phyloP scores from a whole-genome alignment of 2,113 vertebrate genomes.

The Rhodinocichla rosea region DNA sequence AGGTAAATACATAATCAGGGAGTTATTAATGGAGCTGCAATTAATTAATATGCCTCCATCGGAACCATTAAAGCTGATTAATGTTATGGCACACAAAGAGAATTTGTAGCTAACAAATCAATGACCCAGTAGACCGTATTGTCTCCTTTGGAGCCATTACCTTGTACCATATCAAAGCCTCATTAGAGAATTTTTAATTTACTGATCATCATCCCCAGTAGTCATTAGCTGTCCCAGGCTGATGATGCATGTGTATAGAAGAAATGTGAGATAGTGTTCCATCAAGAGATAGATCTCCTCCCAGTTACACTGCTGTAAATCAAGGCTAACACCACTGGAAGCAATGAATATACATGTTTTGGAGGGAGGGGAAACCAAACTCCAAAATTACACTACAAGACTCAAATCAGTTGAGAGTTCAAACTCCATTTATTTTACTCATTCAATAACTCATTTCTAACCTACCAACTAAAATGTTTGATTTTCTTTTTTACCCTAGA shows the following conservation, averaged over 20 bases:
- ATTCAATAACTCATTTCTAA: not conserved
- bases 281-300: not conserved
- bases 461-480: not conserved
- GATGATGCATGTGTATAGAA: not conserved
- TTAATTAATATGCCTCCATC: slow-evolving; percentile 69
- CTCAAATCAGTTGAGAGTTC: not conserved
- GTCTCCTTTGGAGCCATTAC: slow-evolving; percentile 46
- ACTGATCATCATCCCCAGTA: slow-evolving; percentile 33
- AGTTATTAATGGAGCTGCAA: slow-evolving; percentile 67
- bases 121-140: slow-evolving; percentile 55
- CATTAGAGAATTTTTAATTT: slow-evolving; percentile 67
- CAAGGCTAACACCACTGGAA: not conserved
- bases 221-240: slow-evolving; percentile 29
- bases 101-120: slow-evolving; percentile 69
- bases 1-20: slow-evolving; percentile 71
- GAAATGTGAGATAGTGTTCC: not conserved
- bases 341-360: not conserved
- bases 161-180: slow-evolving; percentile 47
- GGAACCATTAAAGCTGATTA: slow-evolving; percentile 65
- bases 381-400: not conserved
- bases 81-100: slow-evolving; percentile 62
- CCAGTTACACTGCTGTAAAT: not conserved
- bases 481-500: not conserved
- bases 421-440: not conserved
- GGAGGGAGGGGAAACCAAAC: not conserved